phyloP scores from a whole-genome alignment of 2,888 invertebrate genomes.

The Campoletis raptor region DNA sequence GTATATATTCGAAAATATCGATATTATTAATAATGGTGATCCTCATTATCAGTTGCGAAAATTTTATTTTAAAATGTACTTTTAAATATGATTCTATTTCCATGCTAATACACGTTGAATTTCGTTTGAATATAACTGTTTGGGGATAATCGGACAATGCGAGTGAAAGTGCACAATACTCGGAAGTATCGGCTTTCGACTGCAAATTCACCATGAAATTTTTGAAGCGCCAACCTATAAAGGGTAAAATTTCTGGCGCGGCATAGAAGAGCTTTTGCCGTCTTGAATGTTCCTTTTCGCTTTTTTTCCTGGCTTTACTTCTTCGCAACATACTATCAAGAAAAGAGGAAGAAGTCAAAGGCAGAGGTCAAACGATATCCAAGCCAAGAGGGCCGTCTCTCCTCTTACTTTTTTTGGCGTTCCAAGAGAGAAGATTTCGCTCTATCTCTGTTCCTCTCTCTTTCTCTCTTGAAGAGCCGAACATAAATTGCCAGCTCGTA shows the following conservation, averaged over 20 bases:
- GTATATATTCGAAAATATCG: neutral
- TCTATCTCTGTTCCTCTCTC: neutral
- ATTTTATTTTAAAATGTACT: neutral
- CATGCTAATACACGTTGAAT: neutral
- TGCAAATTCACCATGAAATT: slow-evolving; percentile 25
- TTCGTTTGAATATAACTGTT: neutral
- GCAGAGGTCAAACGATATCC: slow-evolving; percentile 52
- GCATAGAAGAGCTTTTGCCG: slow-evolving; percentile 28
- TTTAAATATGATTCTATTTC: neutral
- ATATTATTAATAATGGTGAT: neutral
- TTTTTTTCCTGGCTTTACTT: slow-evolving; percentile 17
- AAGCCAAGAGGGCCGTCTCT: slow-evolving; percentile 19
- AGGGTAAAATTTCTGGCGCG: slow-evolving; percentile 25
- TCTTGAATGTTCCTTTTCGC: neutral
- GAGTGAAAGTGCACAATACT: neutral
- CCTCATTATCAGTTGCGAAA: neutral
- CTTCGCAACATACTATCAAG: slow-evolving; percentile 12
- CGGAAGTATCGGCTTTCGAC: slow-evolving; percentile 21
- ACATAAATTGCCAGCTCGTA: slow-evolving; percentile 82
- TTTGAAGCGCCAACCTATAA: slow-evolving; percentile 22
- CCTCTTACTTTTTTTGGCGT: neutral
- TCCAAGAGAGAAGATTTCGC: neutral
- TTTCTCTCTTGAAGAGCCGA: slow-evolving; percentile 64
- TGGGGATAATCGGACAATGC: neutral
- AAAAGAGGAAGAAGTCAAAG: slow-evolving; percentile 39